phyloP scores from a whole-genome alignment of 2,888 invertebrate species.

The Prosapia bicincta region DNA sequence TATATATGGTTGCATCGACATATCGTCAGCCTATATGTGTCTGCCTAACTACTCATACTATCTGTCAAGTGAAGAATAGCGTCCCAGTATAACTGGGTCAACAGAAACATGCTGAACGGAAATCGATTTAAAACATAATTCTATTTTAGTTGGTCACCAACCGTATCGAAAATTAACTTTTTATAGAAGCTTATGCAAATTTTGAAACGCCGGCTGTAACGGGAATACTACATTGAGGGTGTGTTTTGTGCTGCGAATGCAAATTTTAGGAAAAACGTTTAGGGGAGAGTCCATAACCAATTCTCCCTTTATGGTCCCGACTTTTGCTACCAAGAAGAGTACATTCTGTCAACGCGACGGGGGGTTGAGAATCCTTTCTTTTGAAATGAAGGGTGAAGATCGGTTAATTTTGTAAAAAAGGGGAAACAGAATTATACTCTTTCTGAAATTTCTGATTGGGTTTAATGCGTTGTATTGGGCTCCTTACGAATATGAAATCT shows the following conservation, averaged over 20 bases:
- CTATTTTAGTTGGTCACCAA: background rate
- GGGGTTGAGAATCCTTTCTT: conserved; percentile 27
- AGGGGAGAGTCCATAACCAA: background rate
- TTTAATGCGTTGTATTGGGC: too few species aligned
- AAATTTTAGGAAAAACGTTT: background rate
- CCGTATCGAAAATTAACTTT: background rate
- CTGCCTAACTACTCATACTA: too few species aligned
- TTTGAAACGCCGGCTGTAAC: background rate
- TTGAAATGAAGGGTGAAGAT: conserved; percentile 25
- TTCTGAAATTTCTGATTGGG: too few species aligned
- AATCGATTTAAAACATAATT: too few species aligned
- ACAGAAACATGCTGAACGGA: too few species aligned
- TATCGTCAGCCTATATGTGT: too few species aligned
- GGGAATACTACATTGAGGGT: background rate
- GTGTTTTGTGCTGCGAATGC: background rate
- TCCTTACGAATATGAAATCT: too few species aligned
- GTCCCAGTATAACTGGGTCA: too few species aligned
- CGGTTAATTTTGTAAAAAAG: conserved; percentile 25
- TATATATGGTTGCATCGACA: too few species aligned
- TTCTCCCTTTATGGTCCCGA: background rate
- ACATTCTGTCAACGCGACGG: conserved; percentile 24
- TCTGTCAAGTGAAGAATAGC: too few species aligned
- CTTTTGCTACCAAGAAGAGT: background rate
- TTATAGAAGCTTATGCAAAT: background rate
- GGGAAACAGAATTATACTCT: background rate